Percentiles rank a stretch among this genome's conserved stretches.
Evolutionary conservation across 2,888 invertebrate species (phyloP).

Genomic region (Leucophenga montana): DNA sequence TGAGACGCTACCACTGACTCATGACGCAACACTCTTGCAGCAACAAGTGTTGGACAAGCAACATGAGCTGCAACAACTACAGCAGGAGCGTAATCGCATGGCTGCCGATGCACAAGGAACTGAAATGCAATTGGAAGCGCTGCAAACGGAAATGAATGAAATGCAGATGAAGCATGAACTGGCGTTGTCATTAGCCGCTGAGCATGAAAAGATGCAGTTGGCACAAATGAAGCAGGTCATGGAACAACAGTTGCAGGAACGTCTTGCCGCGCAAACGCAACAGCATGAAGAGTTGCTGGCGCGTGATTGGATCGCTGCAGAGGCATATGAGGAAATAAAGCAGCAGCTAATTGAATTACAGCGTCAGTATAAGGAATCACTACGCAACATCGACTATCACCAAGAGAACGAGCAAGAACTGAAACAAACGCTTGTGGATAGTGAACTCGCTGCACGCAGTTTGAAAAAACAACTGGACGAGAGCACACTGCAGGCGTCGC

Average conservation of each 20-base stretch:
- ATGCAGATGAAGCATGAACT: constrained; percentile 58
- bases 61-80: constrained; percentile 67
- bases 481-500: constrained; percentile 82
- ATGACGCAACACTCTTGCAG: constrained; percentile 44
- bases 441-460: constrained; percentile 75
- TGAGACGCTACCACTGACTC: constrained; percentile 38
- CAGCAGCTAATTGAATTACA: constrained; percentile 73
- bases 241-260: constrained; percentile 49
- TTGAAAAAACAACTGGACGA: constrained; percentile 82
- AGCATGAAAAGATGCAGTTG: constrained; percentile 59
- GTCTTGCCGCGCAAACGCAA: constrained; percentile 57
- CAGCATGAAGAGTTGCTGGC: constrained; percentile 74
- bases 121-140: constrained; percentile 62
- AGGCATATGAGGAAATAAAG: constrained; percentile 75
- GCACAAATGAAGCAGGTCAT: constrained; percentile 54
- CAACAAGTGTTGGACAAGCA: constrained; percentile 63
- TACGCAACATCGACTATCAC: constrained; percentile 70
- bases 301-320: constrained; percentile 76
- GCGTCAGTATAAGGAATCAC: constrained; percentile 73
- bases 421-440: constrained; percentile 67
- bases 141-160: constrained; percentile 62
- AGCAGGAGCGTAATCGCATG: constrained; percentile 69
- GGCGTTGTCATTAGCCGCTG: constrained; percentile 57
- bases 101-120: constrained; percentile 63
- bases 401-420: constrained; percentile 73